These are phyloP conservation scores for Xiphophorus maculatus DNA, from an alignment of 2,113 vertebrate genomes.

Conservation along the genomic window DNA sequence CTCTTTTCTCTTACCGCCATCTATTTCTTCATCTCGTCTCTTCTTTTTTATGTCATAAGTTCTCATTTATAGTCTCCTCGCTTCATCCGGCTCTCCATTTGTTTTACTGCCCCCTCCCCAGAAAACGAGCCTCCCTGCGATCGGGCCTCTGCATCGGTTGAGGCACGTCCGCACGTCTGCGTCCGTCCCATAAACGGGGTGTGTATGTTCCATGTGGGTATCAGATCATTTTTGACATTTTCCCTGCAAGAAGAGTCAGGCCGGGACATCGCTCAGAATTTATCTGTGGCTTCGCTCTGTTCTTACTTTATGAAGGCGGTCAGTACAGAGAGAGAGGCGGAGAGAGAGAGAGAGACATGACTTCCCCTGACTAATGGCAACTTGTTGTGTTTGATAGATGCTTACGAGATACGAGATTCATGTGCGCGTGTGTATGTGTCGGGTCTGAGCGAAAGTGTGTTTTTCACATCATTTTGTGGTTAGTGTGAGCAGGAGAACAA, in stretches of 20 bases:
- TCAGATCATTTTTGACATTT: constrained; percentile 52
- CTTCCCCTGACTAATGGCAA: constrained; percentile 37
- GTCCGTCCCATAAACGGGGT: constrained; percentile 50
- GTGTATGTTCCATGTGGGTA: constrained; percentile 46
- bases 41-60: constrained; percentile 28
- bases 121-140: neutral
- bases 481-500: neutral
- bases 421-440: constrained; percentile 19
- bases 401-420: constrained; percentile 26
- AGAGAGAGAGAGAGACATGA: constrained; percentile 6
- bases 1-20: constrained; percentile 27
- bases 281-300: constrained; percentile 54
- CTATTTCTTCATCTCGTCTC: constrained; percentile 30
- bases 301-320: constrained; percentile 58
- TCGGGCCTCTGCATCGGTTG: neutral
- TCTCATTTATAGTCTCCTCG: constrained; percentile 36
- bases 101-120: constrained; percentile 12
- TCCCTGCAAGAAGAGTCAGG: constrained; percentile 21
- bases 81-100: constrained; percentile 37
- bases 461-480: constrained; percentile 7
- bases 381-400: constrained; percentile 54
- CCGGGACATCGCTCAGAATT: constrained; percentile 44
- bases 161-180: constrained; percentile 9
- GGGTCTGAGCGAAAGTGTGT: constrained; percentile 8
- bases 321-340: constrained; percentile 30